Evolutionary conservation across 1,140 invertebrate species (phyloP).

Genomic region (Papilio machaon): DNA sequence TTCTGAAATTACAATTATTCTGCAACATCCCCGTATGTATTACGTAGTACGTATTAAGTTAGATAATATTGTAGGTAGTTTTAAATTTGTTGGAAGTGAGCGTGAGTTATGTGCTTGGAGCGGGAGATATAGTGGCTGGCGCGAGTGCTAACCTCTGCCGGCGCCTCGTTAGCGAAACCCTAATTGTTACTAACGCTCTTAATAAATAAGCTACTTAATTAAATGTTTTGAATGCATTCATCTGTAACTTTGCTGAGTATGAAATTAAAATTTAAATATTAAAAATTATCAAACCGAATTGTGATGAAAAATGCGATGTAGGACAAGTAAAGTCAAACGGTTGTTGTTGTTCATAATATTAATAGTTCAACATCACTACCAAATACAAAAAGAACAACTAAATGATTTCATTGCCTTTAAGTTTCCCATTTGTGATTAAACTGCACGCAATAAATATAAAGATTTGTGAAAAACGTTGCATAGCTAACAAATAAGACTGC

Average conservation of each 20-base stretch:
- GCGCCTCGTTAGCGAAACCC: not conserved
- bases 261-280: not conserved
- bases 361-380: not conserved
- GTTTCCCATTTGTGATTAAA: not conserved
- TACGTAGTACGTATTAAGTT: not conserved
- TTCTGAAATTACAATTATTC: no score
- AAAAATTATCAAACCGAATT: no score
- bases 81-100: not conserved
- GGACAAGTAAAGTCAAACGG: not conserved
- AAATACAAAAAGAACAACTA: not conserved
- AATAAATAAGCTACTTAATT: slow-evolving; percentile 1
- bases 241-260: not conserved
- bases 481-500: slow-evolving; percentile 6
- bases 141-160: slow-evolving; percentile 3
- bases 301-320: not conserved
- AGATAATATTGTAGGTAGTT: not conserved
- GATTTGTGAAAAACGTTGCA: slow-evolving; percentile 19
- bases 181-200: not conserved
- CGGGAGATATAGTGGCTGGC: slow-evolving; percentile 17
- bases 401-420: not conserved
- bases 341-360: not conserved
- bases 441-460: slow-evolving; percentile 25
- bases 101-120: slow-evolving; percentile 20
- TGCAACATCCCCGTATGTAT: no score
- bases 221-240: not conserved